Evolutionary conservation across 2,113 vertebrate genomes (phyloP), one percentile per base, ranked within the genome.

Genomic region (Gallinago media): DNA sequence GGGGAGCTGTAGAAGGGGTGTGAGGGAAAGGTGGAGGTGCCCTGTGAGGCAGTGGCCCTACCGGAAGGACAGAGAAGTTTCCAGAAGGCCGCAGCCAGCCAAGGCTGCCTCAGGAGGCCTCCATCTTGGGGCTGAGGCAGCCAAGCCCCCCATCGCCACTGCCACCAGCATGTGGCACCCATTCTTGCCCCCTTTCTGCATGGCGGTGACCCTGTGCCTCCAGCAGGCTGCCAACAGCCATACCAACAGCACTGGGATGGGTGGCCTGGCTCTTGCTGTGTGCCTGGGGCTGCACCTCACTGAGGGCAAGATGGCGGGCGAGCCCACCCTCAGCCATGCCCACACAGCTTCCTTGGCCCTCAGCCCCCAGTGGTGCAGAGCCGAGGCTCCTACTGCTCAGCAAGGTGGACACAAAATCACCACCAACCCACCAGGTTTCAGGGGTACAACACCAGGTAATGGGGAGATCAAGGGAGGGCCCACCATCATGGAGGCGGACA

Each of bases 231-330:
- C 23, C 17, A 9, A 46, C 16, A 12, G 92, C 88, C 23, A 2
- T 15, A 42, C 44, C 85, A 76, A 49, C 1, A 2, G 58, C 46
- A 34, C 63, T 0, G 6, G 23, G 26, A 34, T 1, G 0, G 63
- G 22, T 0, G 12, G 17, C 52, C 31, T 1, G 12, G 70, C 34
- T 63, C 34, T 18, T 2, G 23, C 36, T 14, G 21, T 0, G 0
- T 9, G 36, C 18, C 49, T 0, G 5, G 49, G 73, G 56, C 73
- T 23, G 55, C 26, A 46, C 29, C 44, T 42, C 31, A 1, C 7
- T 0, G 3, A n/a, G 56, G 88, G 3, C 25, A 8, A 34, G 36
- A 47, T 52, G 88, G 78, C 4, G 1, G 40, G 3, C 2, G 3
- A 40, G 26, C 40, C 16, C 0, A 1, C 50, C 5, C 63, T 40